A percentile compares a stretch with the other conserved stretches of the same genome.
phyloP scores from a whole-genome alignment of 2,113 vertebrate genomes.

The Alectura lathami region DNA sequence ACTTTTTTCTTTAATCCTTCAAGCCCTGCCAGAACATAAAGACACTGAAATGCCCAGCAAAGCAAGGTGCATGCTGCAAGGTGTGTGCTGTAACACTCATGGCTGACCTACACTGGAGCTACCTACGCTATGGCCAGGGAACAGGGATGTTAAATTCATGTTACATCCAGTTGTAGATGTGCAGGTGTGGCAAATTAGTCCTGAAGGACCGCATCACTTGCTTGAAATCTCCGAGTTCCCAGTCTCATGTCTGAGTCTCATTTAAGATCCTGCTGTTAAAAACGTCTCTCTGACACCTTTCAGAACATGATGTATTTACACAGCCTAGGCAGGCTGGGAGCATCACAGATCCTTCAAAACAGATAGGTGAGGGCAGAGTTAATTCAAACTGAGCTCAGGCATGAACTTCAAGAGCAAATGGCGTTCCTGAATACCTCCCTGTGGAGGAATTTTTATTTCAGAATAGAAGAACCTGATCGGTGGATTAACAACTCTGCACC shows the following conservation, averaged over 20 bases:
- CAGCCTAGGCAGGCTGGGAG: not conserved
- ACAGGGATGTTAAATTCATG: not conserved
- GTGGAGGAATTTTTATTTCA: slow-evolving; percentile 3
- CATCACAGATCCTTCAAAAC: not conserved
- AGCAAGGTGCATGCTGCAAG: not conserved
- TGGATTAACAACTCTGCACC: not conserved
- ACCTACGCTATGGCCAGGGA: not conserved
- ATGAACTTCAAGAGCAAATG: not conserved
- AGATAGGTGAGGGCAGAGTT: not conserved
- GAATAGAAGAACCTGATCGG: not conserved
- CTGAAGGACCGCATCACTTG: not conserved
- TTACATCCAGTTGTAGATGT: not conserved
- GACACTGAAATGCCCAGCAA: not conserved
- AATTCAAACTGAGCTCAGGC: not conserved
- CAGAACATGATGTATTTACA: not conserved
- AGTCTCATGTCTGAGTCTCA: not conserved
- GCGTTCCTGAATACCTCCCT: not conserved
- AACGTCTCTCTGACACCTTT: not conserved
- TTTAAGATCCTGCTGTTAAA: not conserved
- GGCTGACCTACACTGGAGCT: not conserved
- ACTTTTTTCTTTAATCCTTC: not conserved
- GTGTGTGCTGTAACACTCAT: not conserved
- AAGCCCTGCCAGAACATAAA: not conserved
- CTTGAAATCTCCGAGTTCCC: not conserved
- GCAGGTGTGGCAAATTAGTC: not conserved